Evolutionary conservation across 1,140 invertebrate species (phyloP).

Genomic region (Holcopasites calliopsidis): DNA sequence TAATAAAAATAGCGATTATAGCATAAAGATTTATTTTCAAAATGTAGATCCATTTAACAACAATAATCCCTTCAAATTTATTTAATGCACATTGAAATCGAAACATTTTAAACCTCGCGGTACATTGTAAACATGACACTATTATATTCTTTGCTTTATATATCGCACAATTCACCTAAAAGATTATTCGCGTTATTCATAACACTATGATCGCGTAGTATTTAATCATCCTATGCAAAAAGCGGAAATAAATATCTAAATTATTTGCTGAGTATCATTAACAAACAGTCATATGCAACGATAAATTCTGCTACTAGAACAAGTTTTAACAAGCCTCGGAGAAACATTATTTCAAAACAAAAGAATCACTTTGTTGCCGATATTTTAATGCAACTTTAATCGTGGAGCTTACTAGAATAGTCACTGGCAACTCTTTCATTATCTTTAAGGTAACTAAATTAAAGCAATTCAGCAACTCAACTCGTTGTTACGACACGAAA

Average conservation of each 20-base stretch:
- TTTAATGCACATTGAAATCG: neutral
- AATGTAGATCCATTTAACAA: no score
- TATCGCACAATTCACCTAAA: neutral
- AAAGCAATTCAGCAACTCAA: neutral
- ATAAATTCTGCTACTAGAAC: neutral
- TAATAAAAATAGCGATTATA: no score
- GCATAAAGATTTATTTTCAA: no score
- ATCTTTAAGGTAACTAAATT: neutral
- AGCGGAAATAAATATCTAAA: conserved; percentile 10
- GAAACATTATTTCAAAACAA: neutral
- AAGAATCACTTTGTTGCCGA: neutral
- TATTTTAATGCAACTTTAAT: neutral
- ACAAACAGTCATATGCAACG: neutral
- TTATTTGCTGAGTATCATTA: neutral
- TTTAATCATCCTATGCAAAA: neutral
- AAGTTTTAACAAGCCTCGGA: neutral
- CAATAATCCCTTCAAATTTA: neutral
- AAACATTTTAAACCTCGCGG: conserved; percentile 7
- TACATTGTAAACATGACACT: neutral
- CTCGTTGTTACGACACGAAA: neutral
- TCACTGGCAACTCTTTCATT: neutral
- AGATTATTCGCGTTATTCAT: conserved; percentile 2
- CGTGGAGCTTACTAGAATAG: neutral
- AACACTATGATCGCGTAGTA: neutral
- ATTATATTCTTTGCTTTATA: neutral